Base-by-base conservation (phyloP, 2,888 invertebrate species). In the Ypsolopha sequella region DNA sequence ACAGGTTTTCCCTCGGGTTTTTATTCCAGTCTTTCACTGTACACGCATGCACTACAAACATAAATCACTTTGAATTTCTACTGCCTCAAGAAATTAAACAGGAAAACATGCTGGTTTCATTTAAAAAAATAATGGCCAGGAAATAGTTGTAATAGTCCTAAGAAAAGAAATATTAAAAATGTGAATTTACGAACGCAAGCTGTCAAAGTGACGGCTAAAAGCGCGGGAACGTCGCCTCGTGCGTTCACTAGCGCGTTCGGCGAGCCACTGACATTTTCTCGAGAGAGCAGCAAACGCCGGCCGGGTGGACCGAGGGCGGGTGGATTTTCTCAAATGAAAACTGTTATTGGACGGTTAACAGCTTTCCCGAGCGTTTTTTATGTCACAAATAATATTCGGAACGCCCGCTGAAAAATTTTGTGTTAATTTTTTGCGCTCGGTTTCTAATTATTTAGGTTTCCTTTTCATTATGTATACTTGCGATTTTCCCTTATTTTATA, bases 231-330 rank as follows among this genome's bases (percentile, higher is more conserved):
- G 36, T 35, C n/a, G 14, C 50, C 48, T 48, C 72, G 78, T 71
- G 61, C 63, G 63, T 54, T 58, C 57, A 48, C 51, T 52, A 52
- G 51, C 61, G 63, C 70, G 71, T 55, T 60, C 59, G 54, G 55
- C 51, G 60, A 54, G 53, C 54, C 56, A 78, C 76, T 78, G 71
- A 70, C 71, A 70, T 76, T 70, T 65, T 6, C 36, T 47, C n/a
- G 10, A 47, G 7, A 38, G n/a, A n/a, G 24, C 48, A 33, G 41
- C 6, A 24, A 38, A 36, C 35, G 6, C 14, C 7, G 34, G 34
- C 7, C n/a, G 24, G 33, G 8, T 7, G 45, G 45, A n/a, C 45
- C 7, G 45, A 48, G 41, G n/a, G n/a, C 48, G 38, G 36, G 47
- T 14, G 47, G 36, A 8, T 36, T 47, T 47, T 46, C 46, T 35